These are phyloP conservation scores for Aphaenogaster floridana DNA, from an alignment of 1,140 invertebrate genomes.

Conservation along the genomic window DNA sequence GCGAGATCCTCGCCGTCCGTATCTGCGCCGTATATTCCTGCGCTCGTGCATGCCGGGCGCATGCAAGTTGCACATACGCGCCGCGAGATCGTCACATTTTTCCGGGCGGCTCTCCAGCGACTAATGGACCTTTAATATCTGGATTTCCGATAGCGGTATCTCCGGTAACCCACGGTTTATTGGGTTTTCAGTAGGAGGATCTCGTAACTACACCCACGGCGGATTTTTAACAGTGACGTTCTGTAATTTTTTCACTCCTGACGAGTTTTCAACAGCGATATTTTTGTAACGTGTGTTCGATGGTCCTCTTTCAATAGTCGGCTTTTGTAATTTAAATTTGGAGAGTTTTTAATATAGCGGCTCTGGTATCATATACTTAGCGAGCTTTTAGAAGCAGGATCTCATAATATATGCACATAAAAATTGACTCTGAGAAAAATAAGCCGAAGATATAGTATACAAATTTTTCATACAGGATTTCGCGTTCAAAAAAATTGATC, in stretches of 20 bases:
- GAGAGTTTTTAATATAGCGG: neutral
- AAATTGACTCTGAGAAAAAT: neutral
- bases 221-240: neutral
- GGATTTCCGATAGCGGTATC: conserved; percentile 23
- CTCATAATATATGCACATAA: neutral
- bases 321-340: conserved; percentile 4
- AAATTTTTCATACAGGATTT: neutral
- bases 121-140: conserved; percentile 25
- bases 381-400: neutral
- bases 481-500: neutral
- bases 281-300: neutral
- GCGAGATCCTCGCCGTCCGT: conserved; percentile 73
- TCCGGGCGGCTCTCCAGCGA: neutral
- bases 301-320: neutral
- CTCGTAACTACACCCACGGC: neutral
- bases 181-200: neutral
- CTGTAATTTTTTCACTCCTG: neutral
- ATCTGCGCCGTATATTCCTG: conserved; percentile 44
- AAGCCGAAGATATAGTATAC: neutral
- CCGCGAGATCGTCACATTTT: neutral
- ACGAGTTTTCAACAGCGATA: neutral
- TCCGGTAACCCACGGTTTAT: neutral
- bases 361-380: neutral
- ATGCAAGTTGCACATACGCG: neutral
- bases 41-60: conserved; percentile 21